Percentiles rank a stretch among this genome's conserved stretches.
Conservation (phyloP, 2,888 invertebrate genomes). For the Synanthedon myopaeformis region DNA sequence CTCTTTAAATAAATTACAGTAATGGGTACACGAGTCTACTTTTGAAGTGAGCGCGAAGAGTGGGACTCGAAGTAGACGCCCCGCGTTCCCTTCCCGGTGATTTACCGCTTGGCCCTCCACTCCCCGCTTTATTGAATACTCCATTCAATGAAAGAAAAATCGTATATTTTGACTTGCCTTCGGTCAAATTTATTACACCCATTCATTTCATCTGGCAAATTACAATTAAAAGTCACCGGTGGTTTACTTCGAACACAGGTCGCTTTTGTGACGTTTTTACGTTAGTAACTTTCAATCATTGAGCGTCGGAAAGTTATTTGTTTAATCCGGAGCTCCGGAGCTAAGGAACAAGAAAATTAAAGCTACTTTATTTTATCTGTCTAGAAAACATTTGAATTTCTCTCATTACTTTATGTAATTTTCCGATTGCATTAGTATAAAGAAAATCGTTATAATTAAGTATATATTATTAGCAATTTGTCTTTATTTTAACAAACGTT, state of each 20-base stretch:
- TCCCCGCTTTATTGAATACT: constrained; percentile 56
- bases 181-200: constrained; percentile 50
- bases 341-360: too few species aligned
- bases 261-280: background rate
- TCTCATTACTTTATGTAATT: too few species aligned
- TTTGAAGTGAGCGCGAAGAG: constrained; percentile 15
- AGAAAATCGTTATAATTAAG: too few species aligned
- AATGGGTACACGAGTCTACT: background rate
- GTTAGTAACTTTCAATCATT: background rate
- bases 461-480: too few species aligned
- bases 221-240: constrained; percentile 44
- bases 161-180: constrained; percentile 54
- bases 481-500: too few species aligned
- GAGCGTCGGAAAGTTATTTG: background rate
- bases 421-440: too few species aligned
- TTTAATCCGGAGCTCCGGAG: too few species aligned
- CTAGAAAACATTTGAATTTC: too few species aligned
- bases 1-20: background rate
- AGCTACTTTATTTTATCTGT: too few species aligned
- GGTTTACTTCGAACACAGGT: constrained; percentile 1
- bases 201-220: constrained; percentile 46
- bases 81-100: constrained; percentile 30
- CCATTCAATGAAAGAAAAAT: constrained; percentile 55
- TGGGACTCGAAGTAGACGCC: constrained; percentile 17
- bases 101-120: constrained; percentile 42